Percentiles rank a stretch among this genome's conserved stretches.
Conservation (phyloP, 1,140 invertebrate genomes). For the Drosophila insularis region DNA sequence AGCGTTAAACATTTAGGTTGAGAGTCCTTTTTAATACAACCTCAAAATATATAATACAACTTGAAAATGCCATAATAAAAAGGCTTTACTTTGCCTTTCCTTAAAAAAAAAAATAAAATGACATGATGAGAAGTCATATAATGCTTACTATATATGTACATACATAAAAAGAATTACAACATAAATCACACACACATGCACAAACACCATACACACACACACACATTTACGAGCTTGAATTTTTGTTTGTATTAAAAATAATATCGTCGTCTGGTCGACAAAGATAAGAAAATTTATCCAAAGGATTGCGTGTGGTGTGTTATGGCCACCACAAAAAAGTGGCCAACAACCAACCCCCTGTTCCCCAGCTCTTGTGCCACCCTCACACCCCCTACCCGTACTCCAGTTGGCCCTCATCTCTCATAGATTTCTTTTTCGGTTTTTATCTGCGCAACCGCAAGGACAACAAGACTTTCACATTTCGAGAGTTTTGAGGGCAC, state of each 20-base stretch:
- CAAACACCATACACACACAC: slow-evolving; percentile 26
- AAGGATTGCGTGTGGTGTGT: slow-evolving; percentile 79
- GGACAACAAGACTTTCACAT: slow-evolving; percentile 43
- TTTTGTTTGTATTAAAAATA: slow-evolving; percentile 78
- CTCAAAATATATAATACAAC: not conserved
- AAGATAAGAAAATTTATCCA: slow-evolving; percentile 82
- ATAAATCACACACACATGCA: slow-evolving; percentile 70
- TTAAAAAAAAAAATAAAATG: slow-evolving; percentile 26
- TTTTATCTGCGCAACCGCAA: slow-evolving; percentile 67
- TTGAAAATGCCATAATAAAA: not conserved
- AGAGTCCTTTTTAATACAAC: not conserved
- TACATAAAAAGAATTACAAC: slow-evolving; percentile 76
- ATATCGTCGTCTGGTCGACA: slow-evolving; percentile 81
- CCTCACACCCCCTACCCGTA: not conserved
- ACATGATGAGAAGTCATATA: slow-evolving; percentile 59
- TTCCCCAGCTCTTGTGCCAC: not conserved
- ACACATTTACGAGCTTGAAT: slow-evolving; percentile 44
- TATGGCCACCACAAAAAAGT: slow-evolving; percentile 67
- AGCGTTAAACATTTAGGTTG: not conserved
- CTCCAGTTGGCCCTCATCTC: not conserved
- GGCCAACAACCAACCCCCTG: slow-evolving; percentile 31
- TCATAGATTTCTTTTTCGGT: slow-evolving; percentile 25
- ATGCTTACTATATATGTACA: slow-evolving; percentile 42
- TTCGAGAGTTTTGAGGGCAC: slow-evolving; percentile 10
- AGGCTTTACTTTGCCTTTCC: not conserved